Evolutionary conservation across 2,888 invertebrate genomes (phyloP).

Genomic region (Bellardia bayeri): DNA sequence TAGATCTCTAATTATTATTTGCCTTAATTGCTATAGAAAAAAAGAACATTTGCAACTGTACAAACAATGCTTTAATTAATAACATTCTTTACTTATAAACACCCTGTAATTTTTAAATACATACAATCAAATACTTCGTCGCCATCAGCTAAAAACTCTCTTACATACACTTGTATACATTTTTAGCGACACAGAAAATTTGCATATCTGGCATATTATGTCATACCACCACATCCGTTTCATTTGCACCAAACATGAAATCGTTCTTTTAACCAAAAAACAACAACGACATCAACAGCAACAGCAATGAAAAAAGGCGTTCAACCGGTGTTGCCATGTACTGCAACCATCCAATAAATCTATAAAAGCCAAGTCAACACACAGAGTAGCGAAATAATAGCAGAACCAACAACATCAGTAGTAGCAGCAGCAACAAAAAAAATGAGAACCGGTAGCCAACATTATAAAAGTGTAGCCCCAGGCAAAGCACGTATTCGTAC

Average conservation of each 20-base stretch:
- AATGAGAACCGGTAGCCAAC: conserved; percentile 63
- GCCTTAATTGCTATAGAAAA: conserved; percentile 26
- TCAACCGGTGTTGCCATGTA: conserved; percentile 71
- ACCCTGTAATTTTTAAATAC: conserved; percentile 69
- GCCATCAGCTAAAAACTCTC: conserved; percentile 45
- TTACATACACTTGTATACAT: conserved; percentile 21
- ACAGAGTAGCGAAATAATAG: conserved; percentile 70
- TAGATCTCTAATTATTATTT: conserved; percentile 36
- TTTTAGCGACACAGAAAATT: conserved; percentile 59
- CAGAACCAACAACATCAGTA: conserved; percentile 67
- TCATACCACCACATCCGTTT: conserved; percentile 77
- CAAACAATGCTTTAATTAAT: conserved; percentile 47
- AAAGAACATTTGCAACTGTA: conserved; percentile 4
- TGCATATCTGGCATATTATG: conserved; percentile 76
- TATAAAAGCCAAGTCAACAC: conserved; percentile 70
- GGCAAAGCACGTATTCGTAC: conserved; percentile 69
- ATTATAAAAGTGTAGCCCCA: conserved; percentile 64
- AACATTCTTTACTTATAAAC: conserved; percentile 55
- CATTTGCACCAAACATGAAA: conserved; percentile 79
- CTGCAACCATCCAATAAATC: conserved; percentile 70
- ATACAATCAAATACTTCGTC: conserved; percentile 59
- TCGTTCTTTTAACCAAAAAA: conserved; percentile 66
- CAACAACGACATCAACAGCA: conserved; percentile 22
- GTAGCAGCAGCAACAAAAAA: conserved; percentile 18
- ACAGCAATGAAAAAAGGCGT: conserved; percentile 52